Percentiles rank a stretch among this genome's conserved stretches.
These are phyloP conservation scores for Scolanthus callimorphus DNA, from an alignment of 92 coral and sea anemone genomes.

Conservation along the genomic window DNA sequence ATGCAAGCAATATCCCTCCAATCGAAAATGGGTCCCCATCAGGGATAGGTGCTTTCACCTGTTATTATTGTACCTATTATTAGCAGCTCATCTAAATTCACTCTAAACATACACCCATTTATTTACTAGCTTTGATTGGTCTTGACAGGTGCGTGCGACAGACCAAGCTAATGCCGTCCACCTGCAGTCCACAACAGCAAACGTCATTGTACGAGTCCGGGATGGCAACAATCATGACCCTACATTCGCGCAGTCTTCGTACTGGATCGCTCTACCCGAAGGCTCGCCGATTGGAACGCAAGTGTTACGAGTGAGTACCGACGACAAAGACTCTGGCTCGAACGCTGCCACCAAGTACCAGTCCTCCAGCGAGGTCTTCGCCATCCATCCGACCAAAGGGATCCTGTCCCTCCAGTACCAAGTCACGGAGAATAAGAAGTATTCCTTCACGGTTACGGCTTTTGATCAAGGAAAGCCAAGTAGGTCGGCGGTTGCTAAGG, in stretches of 20 bases:
- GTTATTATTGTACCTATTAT: too few relatives aligned
- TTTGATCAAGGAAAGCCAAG: constrained; percentile 72
- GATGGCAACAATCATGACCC: constrained; percentile 91
- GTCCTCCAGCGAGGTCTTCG: constrained; percentile 37
- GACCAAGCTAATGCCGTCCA: constrained; percentile 64
- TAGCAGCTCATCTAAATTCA: too few relatives aligned
- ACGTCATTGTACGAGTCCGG: constrained; percentile 55
- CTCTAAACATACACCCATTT: too few relatives aligned
- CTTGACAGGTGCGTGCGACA: constrained; percentile 59
- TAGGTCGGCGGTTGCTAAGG: constrained; percentile 53
- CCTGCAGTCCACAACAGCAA: constrained; percentile 65
- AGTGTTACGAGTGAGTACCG: constrained; percentile 59
- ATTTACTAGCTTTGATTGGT: background rate
- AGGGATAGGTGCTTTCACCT: too few relatives aligned
- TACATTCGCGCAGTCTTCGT: constrained; percentile 76
- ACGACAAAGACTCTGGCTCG: constrained; percentile 62
- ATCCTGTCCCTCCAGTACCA: constrained; percentile 44
- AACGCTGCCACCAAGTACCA: constrained; percentile 73
- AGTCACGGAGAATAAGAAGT: constrained; percentile 32
- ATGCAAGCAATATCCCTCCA: too few relatives aligned
- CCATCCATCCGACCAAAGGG: constrained; percentile 53
- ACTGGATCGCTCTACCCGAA: constrained; percentile 65
- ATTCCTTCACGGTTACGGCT: constrained; percentile 64
- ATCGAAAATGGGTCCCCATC: too few relatives aligned
- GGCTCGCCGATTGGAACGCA: constrained; percentile 47